Evolutionary conservation across 2,797 vertebrate genomes (phyloP), one percentile per base, ranked within the genome.

Genomic region (Psittacula derbiana): DNA sequence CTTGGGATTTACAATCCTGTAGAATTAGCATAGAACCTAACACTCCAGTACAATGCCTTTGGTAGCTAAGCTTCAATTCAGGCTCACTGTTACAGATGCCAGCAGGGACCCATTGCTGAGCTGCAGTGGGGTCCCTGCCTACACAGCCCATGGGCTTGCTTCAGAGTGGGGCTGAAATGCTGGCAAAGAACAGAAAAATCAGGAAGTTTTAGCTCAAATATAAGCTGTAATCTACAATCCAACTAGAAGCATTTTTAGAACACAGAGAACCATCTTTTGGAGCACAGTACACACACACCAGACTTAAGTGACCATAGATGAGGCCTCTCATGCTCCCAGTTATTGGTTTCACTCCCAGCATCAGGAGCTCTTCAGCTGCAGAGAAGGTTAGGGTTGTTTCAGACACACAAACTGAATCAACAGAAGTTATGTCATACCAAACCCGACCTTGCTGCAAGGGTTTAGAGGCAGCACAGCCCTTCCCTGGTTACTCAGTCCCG

Each of bases 291-390:
- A 9, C 30, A 8, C 23, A 8, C 0, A 0, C 1, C 38, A 41
- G 24, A 18, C 13, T 52, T 12, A 13, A 44, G 43, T 10, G 55
- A 15, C 20, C 38, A 8, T 0, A 7, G 50, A 3, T 10, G 40
- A 50, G 8, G 52, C 17, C 12, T 74, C 20, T 11, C 8, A 1
- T 5, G 25, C 8, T 47, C 64, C 1, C 7, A 2, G 55, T 6
- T 62, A 10, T 1, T 12, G 36, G 4, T 41, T 47, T 78, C 49
- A 4, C 15, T 53, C 28, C 33, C 16, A 10, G 46, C 0, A 0
- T 0, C 0, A 2, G 60, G 55, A 50, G 60, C 36, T 60, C 31
- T 33, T 47, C 4, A 55, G 52, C 53, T 72, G 33, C 2, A 20
- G 41, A 21, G 30, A 11, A 53, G 33, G 24, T n/a, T 44, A 6